Conservation (phyloP, 2,797 vertebrate species). For the Sebastes minor region DNA sequence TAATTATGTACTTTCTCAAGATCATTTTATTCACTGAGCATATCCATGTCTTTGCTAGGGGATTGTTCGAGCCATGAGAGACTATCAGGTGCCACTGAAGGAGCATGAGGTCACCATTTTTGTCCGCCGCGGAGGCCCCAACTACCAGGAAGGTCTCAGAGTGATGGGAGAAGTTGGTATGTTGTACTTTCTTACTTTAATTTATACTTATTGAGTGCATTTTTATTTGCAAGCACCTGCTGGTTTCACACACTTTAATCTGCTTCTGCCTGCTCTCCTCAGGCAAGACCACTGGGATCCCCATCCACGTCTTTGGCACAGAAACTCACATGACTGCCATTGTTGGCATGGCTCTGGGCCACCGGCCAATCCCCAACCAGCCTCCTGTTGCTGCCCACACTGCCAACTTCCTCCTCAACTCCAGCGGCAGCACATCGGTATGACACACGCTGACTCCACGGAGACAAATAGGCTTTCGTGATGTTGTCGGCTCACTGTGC, state of each 20-base stretch:
- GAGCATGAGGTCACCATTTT: conserved; percentile 96
- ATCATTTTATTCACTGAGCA: neutral
- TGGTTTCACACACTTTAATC: neutral
- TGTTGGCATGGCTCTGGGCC: conserved; percentile 96
- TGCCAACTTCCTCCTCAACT: conserved; percentile 96
- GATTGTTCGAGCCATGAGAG: conserved; percentile 94
- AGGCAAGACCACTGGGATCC: conserved; percentile 98
- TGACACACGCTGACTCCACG: conserved; percentile 3
- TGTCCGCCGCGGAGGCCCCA: conserved; percentile 94
- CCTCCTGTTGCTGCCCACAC: conserved; percentile 94
- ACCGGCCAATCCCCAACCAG: conserved; percentile 93
- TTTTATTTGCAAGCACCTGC: neutral
- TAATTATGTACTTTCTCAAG: neutral
- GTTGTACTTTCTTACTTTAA: conserved; percentile 9
- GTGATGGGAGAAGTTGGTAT: conserved; percentile 99
- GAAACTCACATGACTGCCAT: conserved; percentile 99
- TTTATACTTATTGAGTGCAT: neutral
- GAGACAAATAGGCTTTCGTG: neutral
- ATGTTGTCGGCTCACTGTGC: neutral
- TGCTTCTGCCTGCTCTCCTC: neutral
- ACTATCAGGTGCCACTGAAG: conserved; percentile 93
- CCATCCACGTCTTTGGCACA: conserved; percentile 97
- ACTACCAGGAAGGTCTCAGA: conserved; percentile 96
- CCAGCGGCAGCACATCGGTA: conserved; percentile 92
- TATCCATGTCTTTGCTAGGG: conserved; percentile 78